Evolutionary conservation across 2,888 invertebrate genomes (phyloP), one percentile per base, ranked within the genome.

Genomic region (Ctenicera cuprea): DNA sequence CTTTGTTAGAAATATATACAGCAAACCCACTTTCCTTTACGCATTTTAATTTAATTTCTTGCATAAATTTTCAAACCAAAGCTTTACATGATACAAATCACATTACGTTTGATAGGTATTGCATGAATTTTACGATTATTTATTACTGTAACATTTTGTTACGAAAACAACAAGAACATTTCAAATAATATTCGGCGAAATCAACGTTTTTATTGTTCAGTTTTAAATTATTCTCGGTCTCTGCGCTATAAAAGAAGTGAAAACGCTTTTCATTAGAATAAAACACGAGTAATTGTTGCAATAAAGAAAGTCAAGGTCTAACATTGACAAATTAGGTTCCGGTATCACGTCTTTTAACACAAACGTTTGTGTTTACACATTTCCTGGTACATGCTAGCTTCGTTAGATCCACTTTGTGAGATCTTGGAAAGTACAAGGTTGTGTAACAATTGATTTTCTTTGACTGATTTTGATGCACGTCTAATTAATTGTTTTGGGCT

Each of bases 301-400:
- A 70, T 64, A 64, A 70, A 63, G 70, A 70, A 70, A 70, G 70
- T 70, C 70, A 70, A 70, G 63, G 70, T 54, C 52, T 57, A 70
- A 54, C 63, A 64, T 48, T 70, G 70, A 54, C 63, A 63, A 63
- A 63, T 65, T 50, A 63, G 63, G 52, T 70, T 70, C 70, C 70
- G 69, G 69, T 64, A 69, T 41, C 48, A 61, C 61, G 38, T 69
- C 22, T 26, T 38, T 14, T 61, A 61, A 45, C 12, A 20, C 22
- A 62, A 64, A 65, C 43, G 45, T 12, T 45, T 9, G 57, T 67
- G 45, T 67, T 59, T 26, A 41, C 38, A 38, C 33, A 33, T 37
- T 69, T 69, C 41, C 69, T 22, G 22, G 26, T 41, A 59, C 45
- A 33, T 22, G n/a, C n/a, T 14, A 3, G 20, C 14, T n/a, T 54